Base-by-base conservation (phyloP, 1,140 invertebrate species). In the Sesamia nonagrioides region DNA sequence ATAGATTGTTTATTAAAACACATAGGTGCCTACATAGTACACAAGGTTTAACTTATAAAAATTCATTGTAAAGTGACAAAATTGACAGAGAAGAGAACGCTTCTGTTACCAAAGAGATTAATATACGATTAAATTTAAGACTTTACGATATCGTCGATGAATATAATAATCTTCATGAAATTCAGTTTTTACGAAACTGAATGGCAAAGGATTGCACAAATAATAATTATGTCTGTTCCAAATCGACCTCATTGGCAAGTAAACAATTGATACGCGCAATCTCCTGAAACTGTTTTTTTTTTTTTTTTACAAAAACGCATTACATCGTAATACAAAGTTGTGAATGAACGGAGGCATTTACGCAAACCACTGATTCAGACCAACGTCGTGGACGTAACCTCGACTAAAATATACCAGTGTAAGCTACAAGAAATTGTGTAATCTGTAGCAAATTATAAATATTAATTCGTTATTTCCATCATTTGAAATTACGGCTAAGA, bases 341-440 rank as follows among this genome's bases (percentile, higher is more conserved):
- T 61, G 58, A 45, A 75, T 75, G 73, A 75, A 75, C 63, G 73
- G 17, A 50, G 58, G n/a, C 27, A 4, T 63, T 75, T 75, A 75
- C 73, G 58, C 73, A 75, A 61, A 63, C 52, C 42, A 52, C 27
- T 35, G 33, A 72, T 35, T 27, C n/a, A n/a, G 18, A 40, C 21
- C 33, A 52, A 11, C n/a, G 6, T 27, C n/a, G 42, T 13, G 42
- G 42, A 63, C 45, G 42, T 75, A 75, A 75, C 58, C 58, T 75
- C 56, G 42, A 17, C 33, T 37, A 18, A 50, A 69, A 54, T 54
- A 45, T 27, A 37, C 15, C 18, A n/a, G 45, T 52, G 33, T n/a
- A 71, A 18, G 8, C 9, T 27, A 37, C 13, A 40, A 37, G 71
- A 74, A 74, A 42, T 74, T 33, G 42, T 18, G 52, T 71, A 74